phyloP scores from a whole-genome alignment of 2,113 vertebrate species.

The Xenopus laevis region DNA sequence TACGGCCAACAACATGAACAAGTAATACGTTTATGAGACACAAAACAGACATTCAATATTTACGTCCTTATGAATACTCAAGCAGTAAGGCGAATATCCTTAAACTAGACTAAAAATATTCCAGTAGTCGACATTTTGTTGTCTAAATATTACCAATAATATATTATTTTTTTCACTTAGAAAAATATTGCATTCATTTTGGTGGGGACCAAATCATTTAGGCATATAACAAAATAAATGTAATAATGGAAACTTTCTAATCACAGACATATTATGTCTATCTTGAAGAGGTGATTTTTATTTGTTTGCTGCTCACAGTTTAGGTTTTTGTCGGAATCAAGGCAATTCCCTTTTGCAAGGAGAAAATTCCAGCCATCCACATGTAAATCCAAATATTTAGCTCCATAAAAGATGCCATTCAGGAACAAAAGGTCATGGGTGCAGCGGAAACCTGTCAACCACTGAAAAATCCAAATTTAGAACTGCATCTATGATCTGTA shows the following conservation, averaged over 20 bases:
- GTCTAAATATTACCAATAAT: constrained; percentile 40
- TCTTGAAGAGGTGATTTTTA: no score
- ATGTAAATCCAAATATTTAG: constrained; percentile 49
- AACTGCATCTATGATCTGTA: not conserved
- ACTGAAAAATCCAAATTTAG: constrained; percentile 30
- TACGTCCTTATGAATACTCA: not conserved
- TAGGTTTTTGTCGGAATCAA: no score
- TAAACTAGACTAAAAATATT: constrained; percentile 28
- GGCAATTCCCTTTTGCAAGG: no score
- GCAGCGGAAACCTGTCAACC: constrained; percentile 55
- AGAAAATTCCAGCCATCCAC: not conserved
- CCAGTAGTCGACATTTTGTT: constrained; percentile 3
- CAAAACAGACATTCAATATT: not conserved
- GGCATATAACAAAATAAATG: constrained; percentile 48
- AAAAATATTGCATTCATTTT: constrained; percentile 62
- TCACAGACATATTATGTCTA: constrained; percentile 38
- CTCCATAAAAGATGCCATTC: constrained; percentile 51
- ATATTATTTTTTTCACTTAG: constrained; percentile 51
- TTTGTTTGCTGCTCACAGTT: no score
- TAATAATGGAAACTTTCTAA: constrained; percentile 47
- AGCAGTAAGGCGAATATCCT: constrained; percentile 12
- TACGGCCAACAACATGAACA: no score
- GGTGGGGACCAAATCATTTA: constrained; percentile 53
- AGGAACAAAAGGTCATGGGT: constrained; percentile 51
- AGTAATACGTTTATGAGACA: no score